These are phyloP conservation scores for Strix uralensis DNA, from an alignment of 2,113 vertebrate species.

Conservation along the genomic window DNA sequence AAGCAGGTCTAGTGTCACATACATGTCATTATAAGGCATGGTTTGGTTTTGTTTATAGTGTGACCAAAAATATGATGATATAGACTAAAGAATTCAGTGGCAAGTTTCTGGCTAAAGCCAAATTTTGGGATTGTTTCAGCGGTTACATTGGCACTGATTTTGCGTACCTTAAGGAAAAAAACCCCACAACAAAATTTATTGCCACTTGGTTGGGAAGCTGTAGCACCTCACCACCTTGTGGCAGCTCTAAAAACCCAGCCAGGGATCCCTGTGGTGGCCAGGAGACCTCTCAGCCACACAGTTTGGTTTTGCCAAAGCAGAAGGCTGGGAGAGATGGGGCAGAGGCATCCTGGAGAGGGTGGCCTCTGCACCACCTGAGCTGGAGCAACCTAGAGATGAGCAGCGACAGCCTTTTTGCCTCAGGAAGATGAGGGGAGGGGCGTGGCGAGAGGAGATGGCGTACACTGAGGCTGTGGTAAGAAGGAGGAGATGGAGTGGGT, in stretches of 20 bases:
- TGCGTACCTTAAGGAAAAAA: neutral
- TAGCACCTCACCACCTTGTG: neutral
- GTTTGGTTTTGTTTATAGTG: neutral
- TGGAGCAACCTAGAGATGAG: neutral
- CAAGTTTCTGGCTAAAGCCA: neutral
- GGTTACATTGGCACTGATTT: neutral
- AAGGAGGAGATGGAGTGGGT: neutral
- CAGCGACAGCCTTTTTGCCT: neutral
- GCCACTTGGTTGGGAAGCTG: neutral
- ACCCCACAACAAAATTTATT: neutral
- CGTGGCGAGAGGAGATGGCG: rapidly evolving
- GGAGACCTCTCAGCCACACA: neutral
- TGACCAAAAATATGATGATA: neutral
- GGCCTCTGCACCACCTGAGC: neutral
- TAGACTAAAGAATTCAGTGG: neutral
- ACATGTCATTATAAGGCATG: neutral
- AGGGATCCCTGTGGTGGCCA: neutral
- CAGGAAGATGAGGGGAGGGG: neutral
- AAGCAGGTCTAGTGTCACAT: neutral
- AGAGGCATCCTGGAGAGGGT: neutral
- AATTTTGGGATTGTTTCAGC: neutral
- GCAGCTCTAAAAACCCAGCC: neutral
- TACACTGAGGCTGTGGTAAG: neutral
- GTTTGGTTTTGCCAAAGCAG: neutral
- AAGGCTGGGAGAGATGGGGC: rapidly evolving